A percentile compares a stretch with the other conserved stretches of the same genome.
These are phyloP conservation scores for Malurus elegans DNA, from an alignment of 2,113 vertebrate genomes.

Conservation along the genomic window DNA sequence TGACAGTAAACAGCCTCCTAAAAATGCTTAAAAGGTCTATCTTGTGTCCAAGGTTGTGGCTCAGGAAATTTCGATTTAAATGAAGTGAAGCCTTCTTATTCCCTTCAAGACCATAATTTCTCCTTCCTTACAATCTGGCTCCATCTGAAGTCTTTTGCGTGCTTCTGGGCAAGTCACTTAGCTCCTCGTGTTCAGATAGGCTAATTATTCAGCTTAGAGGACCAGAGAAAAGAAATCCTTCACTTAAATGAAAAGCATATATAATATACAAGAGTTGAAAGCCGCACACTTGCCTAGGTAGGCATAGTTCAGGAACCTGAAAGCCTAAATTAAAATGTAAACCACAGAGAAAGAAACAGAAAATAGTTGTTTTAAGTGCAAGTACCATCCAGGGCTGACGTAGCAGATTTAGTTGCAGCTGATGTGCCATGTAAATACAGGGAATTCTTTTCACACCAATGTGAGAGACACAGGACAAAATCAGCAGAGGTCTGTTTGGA, in stretches of 20 bases:
- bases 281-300: neutral
- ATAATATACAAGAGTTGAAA: neutral
- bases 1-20: neutral
- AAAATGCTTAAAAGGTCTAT: neutral
- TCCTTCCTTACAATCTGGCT: neutral
- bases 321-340: neutral
- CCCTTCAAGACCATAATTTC: neutral
- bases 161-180: neutral
- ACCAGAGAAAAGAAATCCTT: neutral
- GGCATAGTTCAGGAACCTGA: neutral
- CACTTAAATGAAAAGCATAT: neutral
- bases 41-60: neutral
- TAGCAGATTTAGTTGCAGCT: slow-evolving; percentile 78
- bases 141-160: neutral
- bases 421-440: slow-evolving; percentile 85
- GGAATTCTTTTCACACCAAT: slow-evolving; percentile 71
- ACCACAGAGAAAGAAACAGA: neutral
- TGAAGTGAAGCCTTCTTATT: neutral
- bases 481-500: slow-evolving; percentile 80
- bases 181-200: neutral
- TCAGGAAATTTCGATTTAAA: neutral
- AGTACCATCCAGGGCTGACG: slow-evolving; percentile 89
- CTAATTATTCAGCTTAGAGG: neutral
- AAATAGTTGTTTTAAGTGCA: neutral
- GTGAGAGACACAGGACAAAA: slow-evolving; percentile 86